These are phyloP conservation scores for Thalassaphorura encarpata DNA, from an alignment of 1,140 invertebrate species.

Conservation along the genomic window DNA sequence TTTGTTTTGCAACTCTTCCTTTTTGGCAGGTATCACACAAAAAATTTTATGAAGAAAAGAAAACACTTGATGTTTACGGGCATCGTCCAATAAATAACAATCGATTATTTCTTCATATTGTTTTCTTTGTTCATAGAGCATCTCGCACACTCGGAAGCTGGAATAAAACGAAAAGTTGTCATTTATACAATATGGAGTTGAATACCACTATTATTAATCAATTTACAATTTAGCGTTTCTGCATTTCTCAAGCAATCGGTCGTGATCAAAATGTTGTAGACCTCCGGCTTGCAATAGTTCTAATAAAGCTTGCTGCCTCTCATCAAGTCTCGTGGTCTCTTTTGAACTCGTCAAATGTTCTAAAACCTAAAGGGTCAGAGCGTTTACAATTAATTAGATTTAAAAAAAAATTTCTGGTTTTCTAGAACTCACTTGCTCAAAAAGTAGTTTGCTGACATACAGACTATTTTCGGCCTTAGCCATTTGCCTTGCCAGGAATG, in stretches of 20 bases:
- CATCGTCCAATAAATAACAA: conserved; percentile 49
- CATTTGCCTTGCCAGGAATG: conserved; percentile 60
- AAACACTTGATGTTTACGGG: conserved; percentile 41
- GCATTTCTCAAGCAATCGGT: conserved; percentile 48
- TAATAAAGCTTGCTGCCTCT: conserved; percentile 68
- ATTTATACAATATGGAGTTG: neutral
- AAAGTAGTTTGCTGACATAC: conserved; percentile 43
- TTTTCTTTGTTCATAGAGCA: conserved; percentile 47
- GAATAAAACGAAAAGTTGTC: conserved; percentile 7
- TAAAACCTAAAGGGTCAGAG: conserved; percentile 37
- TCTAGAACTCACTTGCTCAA: conserved; percentile 42
- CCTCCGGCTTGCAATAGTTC: conserved; percentile 62
- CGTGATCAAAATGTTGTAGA: conserved; percentile 49
- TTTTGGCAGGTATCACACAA: conserved; percentile 30
- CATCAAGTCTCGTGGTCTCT: conserved; percentile 49
- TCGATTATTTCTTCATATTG: conserved; percentile 48
- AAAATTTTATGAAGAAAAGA: conserved; percentile 37
- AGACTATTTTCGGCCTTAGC: conserved; percentile 38
- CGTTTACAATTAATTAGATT: neutral
- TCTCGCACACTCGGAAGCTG: conserved; percentile 53
- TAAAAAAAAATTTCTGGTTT: neutral
- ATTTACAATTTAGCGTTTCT: conserved; percentile 56
- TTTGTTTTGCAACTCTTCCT: conserved; percentile 25
- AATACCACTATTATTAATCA: conserved; percentile 14
- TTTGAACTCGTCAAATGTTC: conserved; percentile 43